Evolutionary conservation across 23 tunicate genomes (phyloP).

Genomic region (Ciona savignyi): DNA sequence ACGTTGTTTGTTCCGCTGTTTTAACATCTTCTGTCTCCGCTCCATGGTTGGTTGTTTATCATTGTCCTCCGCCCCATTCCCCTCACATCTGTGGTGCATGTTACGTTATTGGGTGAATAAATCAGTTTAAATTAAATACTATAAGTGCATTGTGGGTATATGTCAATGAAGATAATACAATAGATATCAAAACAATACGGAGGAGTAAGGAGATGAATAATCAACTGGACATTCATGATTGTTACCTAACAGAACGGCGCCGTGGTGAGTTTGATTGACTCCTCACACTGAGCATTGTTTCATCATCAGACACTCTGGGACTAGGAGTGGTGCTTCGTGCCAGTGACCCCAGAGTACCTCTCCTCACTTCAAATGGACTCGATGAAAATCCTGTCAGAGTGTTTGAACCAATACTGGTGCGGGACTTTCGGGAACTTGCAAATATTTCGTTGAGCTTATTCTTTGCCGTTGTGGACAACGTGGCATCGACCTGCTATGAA

Average conservation of each 20-base stretch:
- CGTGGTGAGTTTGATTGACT: constrained; percentile 18
- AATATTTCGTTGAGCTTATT: constrained; percentile 36
- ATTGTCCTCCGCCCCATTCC: neutral
- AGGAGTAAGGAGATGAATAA: no score
- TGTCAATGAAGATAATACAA: no score
- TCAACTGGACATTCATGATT: no score
- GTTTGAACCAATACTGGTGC: constrained; percentile 18
- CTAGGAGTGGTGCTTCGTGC: constrained; percentile 35
- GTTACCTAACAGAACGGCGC: neutral
- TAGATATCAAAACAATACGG: no score
- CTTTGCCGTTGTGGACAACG: constrained; percentile 31
- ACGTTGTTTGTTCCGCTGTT: constrained; percentile 37
- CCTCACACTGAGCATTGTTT: constrained; percentile 17
- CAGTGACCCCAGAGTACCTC: constrained; percentile 52
- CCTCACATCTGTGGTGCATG: no score
- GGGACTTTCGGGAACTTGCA: constrained; percentile 48
- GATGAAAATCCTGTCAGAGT: constrained; percentile 39
- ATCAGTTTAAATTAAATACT: no score
- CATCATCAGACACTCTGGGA: constrained; percentile 24
- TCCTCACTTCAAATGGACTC: constrained; percentile 41
- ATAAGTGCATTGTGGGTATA: no score
- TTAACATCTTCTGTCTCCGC: constrained; percentile 42
- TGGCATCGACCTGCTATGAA: constrained; percentile 1
- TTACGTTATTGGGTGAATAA: no score
- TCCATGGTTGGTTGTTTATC: constrained; percentile 7